phyloP scores from a whole-genome alignment of 2,797 vertebrate genomes.

The Enteromius afrohamiltoni region DNA sequence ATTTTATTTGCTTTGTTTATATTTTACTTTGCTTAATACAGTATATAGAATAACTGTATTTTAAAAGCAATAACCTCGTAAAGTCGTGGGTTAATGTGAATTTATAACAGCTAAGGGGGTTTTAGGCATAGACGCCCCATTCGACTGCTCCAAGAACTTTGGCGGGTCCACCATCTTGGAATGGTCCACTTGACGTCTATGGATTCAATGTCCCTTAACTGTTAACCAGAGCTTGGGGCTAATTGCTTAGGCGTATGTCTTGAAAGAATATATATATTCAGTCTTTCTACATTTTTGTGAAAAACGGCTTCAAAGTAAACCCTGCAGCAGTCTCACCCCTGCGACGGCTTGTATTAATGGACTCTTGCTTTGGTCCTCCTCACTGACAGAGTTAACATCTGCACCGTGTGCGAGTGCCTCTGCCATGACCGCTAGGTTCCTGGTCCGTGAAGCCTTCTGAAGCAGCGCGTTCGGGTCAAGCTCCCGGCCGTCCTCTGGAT shows the following conservation, averaged over 20 bases:
- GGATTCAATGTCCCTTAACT: neutral
- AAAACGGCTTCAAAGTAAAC: neutral
- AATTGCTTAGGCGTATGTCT: neutral
- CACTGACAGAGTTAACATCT: constrained; percentile 85
- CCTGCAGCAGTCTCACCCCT: constrained; percentile 80
- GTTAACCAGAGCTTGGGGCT: neutral
- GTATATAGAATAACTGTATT: too few species aligned
- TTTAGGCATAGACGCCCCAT: too few species aligned
- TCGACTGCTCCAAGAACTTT: too few species aligned
- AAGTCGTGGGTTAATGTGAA: too few species aligned
- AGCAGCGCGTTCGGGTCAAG: constrained; percentile 86
- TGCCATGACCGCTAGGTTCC: constrained; percentile 90
- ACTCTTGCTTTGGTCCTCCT: constrained; percentile 88
- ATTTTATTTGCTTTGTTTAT: too few species aligned
- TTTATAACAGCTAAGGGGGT: too few species aligned
- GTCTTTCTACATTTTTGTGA: neutral
- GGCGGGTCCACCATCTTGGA: too few species aligned
- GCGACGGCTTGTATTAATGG: constrained; percentile 91
- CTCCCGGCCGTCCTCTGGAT: constrained; percentile 85
- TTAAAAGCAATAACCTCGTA: too few species aligned
- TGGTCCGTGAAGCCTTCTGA: constrained; percentile 81
- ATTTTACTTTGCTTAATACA: too few species aligned
- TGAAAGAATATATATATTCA: neutral
- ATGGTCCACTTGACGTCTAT: too few species aligned
- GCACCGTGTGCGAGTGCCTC: constrained; percentile 91